Base-by-base conservation (phyloP, 2,113 vertebrate genomes). In the Gymnobelideus leadbeateri region DNA sequence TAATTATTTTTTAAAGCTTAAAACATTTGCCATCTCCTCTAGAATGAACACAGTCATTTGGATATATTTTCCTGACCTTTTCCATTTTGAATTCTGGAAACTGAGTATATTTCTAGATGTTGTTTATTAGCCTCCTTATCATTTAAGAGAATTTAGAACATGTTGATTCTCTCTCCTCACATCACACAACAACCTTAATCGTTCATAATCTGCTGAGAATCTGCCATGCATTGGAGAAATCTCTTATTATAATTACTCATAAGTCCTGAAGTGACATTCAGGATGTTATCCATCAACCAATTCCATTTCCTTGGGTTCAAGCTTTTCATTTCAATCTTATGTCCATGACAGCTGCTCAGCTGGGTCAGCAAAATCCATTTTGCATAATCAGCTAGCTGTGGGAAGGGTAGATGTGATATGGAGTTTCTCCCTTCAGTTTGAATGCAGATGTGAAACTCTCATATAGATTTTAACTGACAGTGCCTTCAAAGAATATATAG, bases 261-360 rank as follows among this genome's bases (percentile, higher is more conserved):
- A 96, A 95, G 43, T 94, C 28, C 54, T 77, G 8, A 43, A 46
- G 19, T 89, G 93, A 55, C 2, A 91, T 94, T 96, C 94, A 43
- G 0, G 61, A 37, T 55, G 51, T 49, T 96, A 51, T 93, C 57
- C 91, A 94, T 84, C 0, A 92, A 21, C 0, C 91, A 94, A 46
- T 24, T 97, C 4, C 92, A 93, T 95, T 96, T 94, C 47, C n/a
- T n/a, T 14, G 8, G 0, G 96, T 91, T 96, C 57, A 89, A 91
- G 2, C n/a, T 92, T 95, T 95, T 92, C 49, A 93, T 61, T 96
- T 97, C 95, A 95, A 96, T 96, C 96, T 96, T 96, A 92, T 57
- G 28, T 50, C 2, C 94, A 61, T 31, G 55, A 52, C 19, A 95
- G 8, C 0, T 96, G 96, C 52, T 96, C 55, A 95, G n/a, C 21